Evolutionary conservation across 2,797 vertebrate genomes (phyloP).

Genomic region (Hydrolagus colliei): DNA sequence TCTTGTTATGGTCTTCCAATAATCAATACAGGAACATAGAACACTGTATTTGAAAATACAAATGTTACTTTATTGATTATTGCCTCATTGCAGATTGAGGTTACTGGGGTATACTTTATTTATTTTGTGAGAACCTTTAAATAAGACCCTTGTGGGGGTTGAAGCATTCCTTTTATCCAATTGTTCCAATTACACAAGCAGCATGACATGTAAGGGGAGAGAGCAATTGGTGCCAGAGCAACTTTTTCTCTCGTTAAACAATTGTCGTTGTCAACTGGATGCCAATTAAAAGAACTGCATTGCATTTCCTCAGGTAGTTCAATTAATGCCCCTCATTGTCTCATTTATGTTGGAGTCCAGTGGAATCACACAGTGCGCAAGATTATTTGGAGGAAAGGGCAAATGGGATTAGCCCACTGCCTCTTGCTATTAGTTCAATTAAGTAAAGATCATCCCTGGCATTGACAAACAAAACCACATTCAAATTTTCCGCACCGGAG

Average conservation of each 20-base stretch:
- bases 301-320: not conserved
- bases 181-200: constrained; percentile 22
- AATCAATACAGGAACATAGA: too few relatives aligned
- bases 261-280: not conserved
- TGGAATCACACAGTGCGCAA: not conserved
- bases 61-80: not conserved
- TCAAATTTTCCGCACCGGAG: not conserved
- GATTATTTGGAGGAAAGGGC: not conserved
- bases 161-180: constrained; percentile 9
- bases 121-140: not conserved
- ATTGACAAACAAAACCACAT: not conserved
- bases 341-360: not conserved
- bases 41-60: not conserved
- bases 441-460: not conserved
- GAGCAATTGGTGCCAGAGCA: not conserved
- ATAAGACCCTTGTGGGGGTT: not conserved
- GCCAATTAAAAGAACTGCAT: not conserved
- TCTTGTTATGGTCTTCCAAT: too few relatives aligned
- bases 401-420: not conserved
- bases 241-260: not conserved
- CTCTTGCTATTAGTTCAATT: not conserved
- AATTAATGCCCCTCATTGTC: not conserved
- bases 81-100: not conserved
- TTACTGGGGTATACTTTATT: not conserved
- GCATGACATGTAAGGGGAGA: not conserved